A percentile compares a stretch with the other conserved stretches of the same genome.
phyloP scores from a whole-genome alignment of 1,140 invertebrate genomes.

The Eueides isabella region DNA sequence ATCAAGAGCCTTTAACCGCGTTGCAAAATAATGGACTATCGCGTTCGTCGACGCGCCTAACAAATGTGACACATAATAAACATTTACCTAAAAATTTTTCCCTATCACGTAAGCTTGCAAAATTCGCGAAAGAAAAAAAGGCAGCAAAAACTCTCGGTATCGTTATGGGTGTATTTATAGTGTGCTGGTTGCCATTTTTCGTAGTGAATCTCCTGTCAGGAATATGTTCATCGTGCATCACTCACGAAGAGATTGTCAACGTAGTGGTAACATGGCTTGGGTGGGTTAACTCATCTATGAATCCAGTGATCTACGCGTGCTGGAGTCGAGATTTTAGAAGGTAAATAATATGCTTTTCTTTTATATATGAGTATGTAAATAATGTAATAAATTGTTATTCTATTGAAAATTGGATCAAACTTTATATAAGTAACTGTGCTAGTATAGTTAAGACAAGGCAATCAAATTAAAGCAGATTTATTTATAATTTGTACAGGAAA shows the following conservation, averaged over 20 bases:
- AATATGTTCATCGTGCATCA: constrained; percentile 93
- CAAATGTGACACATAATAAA: constrained; percentile 75
- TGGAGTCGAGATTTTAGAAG: constrained; percentile 98
- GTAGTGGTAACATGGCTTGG: constrained; percentile 98
- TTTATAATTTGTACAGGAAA: no score
- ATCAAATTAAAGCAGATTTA: no score
- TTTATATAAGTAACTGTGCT: not conserved
- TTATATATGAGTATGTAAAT: not conserved
- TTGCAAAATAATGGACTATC: constrained; percentile 89
- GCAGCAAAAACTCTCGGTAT: constrained; percentile 97
- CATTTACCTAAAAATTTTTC: constrained; percentile 92
- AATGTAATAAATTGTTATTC: not conserved
- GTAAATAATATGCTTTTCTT: constrained; percentile 57
- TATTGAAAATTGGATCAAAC: not conserved
- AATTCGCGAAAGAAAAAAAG: constrained; percentile 97
- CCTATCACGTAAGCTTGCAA: constrained; percentile 93
- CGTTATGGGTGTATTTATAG: constrained; percentile 98
- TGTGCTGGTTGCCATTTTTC: constrained; percentile 99
- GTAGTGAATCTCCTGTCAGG: constrained; percentile 96
- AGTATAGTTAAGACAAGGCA: not conserved
- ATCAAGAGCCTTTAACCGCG: constrained; percentile 88
- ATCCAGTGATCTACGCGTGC: constrained; percentile 98
- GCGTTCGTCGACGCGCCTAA: constrained; percentile 83
- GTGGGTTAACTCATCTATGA: constrained; percentile 99
- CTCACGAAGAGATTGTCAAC: constrained; percentile 94